Conservation (phyloP, 2,888 invertebrate species). For the Diploptera punctata region DNA sequence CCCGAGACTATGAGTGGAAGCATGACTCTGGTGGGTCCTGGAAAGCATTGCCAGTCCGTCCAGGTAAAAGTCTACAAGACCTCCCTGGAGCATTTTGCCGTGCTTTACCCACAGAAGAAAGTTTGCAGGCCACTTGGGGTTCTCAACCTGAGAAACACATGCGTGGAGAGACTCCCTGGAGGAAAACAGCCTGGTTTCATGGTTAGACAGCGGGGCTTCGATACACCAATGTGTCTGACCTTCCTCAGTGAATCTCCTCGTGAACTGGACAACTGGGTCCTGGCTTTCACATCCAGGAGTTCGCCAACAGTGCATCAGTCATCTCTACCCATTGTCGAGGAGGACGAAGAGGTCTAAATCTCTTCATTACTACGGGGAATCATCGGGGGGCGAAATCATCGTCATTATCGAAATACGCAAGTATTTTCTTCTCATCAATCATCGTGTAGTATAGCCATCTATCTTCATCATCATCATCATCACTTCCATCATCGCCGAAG, state of each 20-base stretch:
- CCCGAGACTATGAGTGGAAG: slow-evolving; percentile 69
- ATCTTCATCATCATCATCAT: background rate
- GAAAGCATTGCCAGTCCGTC: slow-evolving; percentile 65
- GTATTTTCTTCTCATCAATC: background rate
- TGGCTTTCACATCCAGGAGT: slow-evolving; percentile 62
- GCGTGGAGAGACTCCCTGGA: slow-evolving; percentile 61
- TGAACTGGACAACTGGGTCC: slow-evolving; percentile 65
- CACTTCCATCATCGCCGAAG: background rate
- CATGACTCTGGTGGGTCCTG: slow-evolving; percentile 64
- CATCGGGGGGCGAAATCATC: background rate
- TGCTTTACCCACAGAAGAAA: slow-evolving; percentile 69
- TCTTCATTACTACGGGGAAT: background rate
- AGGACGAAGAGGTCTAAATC: slow-evolving; percentile 60
- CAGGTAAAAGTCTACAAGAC: slow-evolving; percentile 69
- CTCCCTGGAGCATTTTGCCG: slow-evolving; percentile 69
- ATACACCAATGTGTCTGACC: slow-evolving; percentile 63
- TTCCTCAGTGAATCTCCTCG: slow-evolving; percentile 64
- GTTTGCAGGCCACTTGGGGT: slow-evolving; percentile 67
- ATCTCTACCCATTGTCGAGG: slow-evolving; percentile 66
- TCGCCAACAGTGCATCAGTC: slow-evolving; percentile 59
- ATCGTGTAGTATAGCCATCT: background rate
- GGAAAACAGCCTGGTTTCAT: slow-evolving; percentile 57
- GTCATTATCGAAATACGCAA: background rate
- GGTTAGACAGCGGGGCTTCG: slow-evolving; percentile 68
- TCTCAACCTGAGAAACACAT: slow-evolving; percentile 66